phyloP scores from a whole-genome alignment of 2,113 vertebrate species.

The Rynchops niger region DNA sequence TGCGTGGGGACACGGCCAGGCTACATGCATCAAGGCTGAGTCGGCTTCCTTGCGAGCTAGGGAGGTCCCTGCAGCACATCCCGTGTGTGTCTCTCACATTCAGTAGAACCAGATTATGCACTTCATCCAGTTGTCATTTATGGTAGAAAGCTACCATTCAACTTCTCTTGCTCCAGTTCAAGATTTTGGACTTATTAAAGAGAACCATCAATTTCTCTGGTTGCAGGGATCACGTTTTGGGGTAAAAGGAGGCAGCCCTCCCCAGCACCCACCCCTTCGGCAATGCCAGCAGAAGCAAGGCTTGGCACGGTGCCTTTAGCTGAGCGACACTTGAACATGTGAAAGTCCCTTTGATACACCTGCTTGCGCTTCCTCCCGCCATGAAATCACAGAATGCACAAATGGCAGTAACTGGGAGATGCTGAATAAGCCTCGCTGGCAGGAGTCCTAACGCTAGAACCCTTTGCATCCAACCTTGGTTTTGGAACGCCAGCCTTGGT shows the following conservation, averaged over 20 bases:
- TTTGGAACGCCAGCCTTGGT: background rate
- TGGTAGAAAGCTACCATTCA: background rate
- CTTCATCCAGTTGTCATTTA: background rate
- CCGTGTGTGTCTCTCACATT: accelerated
- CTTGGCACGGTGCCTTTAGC: background rate
- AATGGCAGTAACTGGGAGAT: background rate
- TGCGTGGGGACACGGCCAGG: accelerated
- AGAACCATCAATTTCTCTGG: background rate
- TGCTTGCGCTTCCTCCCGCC: background rate
- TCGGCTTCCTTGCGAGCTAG: background rate
- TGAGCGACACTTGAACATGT: background rate
- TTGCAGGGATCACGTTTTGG: background rate
- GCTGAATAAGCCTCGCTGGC: background rate
- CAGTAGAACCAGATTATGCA: background rate
- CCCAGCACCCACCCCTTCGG: background rate
- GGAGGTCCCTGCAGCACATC: background rate
- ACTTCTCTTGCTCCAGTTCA: background rate
- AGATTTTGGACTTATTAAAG: background rate
- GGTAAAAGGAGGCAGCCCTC: background rate
- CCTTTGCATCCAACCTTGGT: background rate
- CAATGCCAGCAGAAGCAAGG: background rate
- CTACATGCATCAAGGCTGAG: background rate
- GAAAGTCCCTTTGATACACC: background rate
- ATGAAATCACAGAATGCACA: background rate
- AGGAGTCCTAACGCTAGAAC: background rate